A percentile compares a stretch with the other conserved stretches of the same genome.
These are phyloP conservation scores for Corvus moneduloides DNA, from an alignment of 2,113 vertebrate genomes.

Conservation along the genomic window DNA sequence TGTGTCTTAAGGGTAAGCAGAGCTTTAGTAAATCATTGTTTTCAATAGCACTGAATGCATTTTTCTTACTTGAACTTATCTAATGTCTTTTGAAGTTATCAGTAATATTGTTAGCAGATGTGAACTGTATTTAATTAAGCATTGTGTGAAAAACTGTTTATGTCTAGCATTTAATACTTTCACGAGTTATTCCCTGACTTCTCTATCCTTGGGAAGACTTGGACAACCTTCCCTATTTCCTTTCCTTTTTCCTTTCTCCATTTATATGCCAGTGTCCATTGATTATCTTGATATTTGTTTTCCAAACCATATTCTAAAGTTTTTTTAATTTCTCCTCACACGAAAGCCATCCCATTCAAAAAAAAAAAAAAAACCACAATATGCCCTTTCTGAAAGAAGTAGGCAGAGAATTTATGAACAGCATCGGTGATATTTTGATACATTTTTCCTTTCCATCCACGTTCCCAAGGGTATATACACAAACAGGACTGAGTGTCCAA, in stretches of 20 bases:
- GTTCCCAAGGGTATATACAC: not conserved
- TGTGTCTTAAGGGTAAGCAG: not conserved
- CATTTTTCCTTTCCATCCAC: not conserved
- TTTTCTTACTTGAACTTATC: not conserved
- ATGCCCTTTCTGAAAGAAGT: not conserved
- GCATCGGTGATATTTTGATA: not conserved
- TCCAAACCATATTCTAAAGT: not conserved
- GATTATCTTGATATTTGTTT: not conserved
- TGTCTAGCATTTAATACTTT: not conserved
- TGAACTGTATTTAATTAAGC: not conserved
- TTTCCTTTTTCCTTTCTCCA: not conserved
- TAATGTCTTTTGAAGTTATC: not conserved
- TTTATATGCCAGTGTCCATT: not conserved
- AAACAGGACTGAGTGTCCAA: not conserved
- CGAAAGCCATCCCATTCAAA: accelerated
- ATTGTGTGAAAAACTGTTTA: not conserved
- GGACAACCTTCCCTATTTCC: not conserved
- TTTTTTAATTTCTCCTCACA: not conserved
- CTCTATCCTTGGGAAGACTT: not conserved
- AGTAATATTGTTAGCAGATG: not conserved
- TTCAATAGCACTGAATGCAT: not conserved
- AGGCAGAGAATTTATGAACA: not conserved
- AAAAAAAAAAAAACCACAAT: not conserved
- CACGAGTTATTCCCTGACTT: not conserved
- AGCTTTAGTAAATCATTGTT: not conserved